These are phyloP conservation scores for Nomada hirtipes DNA, from an alignment of 2,888 invertebrate species.

Conservation along the genomic window DNA sequence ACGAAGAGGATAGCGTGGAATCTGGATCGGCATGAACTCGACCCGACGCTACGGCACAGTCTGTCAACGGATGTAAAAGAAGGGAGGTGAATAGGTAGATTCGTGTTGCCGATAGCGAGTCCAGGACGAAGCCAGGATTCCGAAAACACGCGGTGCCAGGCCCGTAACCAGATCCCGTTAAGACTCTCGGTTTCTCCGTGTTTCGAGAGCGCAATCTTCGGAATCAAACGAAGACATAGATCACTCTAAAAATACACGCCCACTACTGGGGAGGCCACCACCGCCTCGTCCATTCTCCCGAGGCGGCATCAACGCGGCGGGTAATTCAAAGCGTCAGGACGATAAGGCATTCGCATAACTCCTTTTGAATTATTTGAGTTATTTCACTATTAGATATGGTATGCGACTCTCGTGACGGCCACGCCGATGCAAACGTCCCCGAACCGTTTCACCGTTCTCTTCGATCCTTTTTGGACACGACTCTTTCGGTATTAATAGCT, in stretches of 20 bases:
- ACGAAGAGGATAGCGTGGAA: conserved; percentile 30
- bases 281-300: conserved; percentile 54
- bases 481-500: conserved; percentile 71
- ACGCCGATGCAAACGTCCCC: conserved; percentile 47
- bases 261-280: conserved; percentile 55
- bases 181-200: conserved; percentile 60
- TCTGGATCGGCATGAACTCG: conserved; percentile 59
- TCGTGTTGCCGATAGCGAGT: conserved; percentile 66
- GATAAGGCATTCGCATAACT: conserved; percentile 82
- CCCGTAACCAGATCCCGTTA: conserved; percentile 79
- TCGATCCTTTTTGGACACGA: conserved; percentile 22
- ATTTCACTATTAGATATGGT: conserved; percentile 83
- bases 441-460: conserved; percentile 39
- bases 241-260: conserved; percentile 81
- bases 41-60: conserved; percentile 25
- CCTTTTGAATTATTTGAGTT: conserved; percentile 82
- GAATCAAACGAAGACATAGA: conserved; percentile 81
- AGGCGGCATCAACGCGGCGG: conserved; percentile 53
- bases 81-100: conserved; percentile 64
- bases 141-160: conserved; percentile 69
- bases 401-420: conserved; percentile 71
- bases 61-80: conserved; percentile 54
- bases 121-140: conserved; percentile 65
- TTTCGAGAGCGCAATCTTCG: conserved; percentile 76
- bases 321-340: conserved; percentile 80